Base-by-base conservation (phyloP, 1,140 invertebrate species). In the Tetragonula clypearis region DNA sequence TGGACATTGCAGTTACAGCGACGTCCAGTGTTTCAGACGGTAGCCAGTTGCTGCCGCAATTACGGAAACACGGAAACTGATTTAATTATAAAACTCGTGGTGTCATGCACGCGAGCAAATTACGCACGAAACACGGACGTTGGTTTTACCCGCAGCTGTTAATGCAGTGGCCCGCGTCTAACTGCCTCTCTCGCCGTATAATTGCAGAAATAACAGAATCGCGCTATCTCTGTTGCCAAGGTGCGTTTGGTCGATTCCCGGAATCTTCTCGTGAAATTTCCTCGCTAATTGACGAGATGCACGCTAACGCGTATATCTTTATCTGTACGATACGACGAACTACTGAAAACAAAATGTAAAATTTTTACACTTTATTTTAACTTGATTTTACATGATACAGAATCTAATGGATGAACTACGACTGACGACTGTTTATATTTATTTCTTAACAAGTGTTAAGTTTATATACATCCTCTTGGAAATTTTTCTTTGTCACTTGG, bases 81-180 rank as follows among this genome's bases (percentile, higher is more conserved):
- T 90, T 90, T 81, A 90, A 90, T 90, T 89, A 85, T 72, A 85
- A 87, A 85, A 82, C 68, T 87, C 60, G 74, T 2, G 21, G 65
- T 41, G 55, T 41, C 26, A 56, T 35, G 9, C 0, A 14, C 55
- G 30, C 23, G 9, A 71, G 62, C 41, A n/a, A 69, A 87, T 84
- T 75, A 66, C 49, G 58, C 66, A n/a, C 58, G 69, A 82, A 68
- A 74, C 21, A 53, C 56, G 19, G 71, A 78, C 53, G 78, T 74
- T 72, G 30, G 60, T 81, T 84, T 85, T 66, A 62, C 82, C 74
- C 35, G 30, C 41, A 19, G 69, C 53, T 77, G 85, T 55, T 74
- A 81, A 76, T 75, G 53, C 41, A 68, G 66, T 26, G 58, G 53
- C 30, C 53, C 60, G 56, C 68, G 26, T 65, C 23, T 35, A 41